phyloP scores from a whole-genome alignment of 2,888 invertebrate species.

The Myopa tessellatipennis region DNA sequence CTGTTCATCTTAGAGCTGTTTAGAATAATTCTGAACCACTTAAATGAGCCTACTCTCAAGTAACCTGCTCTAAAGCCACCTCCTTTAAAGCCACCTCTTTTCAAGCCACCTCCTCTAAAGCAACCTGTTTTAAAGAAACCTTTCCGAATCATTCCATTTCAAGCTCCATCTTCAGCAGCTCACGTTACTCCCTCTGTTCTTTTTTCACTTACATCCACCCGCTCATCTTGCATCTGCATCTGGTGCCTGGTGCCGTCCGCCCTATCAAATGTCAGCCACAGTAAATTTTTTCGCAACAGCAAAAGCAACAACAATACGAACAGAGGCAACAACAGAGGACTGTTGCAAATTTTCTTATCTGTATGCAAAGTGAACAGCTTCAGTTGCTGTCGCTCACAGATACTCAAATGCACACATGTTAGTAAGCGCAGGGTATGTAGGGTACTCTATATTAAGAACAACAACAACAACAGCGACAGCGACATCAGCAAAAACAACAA shows the following conservation, averaged over 20 bases:
- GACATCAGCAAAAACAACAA: background rate
- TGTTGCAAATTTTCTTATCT: constrained; percentile 37
- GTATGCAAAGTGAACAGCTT: constrained; percentile 37
- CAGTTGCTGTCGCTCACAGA: constrained; percentile 24
- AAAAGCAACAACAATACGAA: no score
- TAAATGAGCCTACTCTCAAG: no score
- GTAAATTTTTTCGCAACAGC: background rate
- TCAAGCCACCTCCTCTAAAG: no score
- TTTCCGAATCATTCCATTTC: background rate
- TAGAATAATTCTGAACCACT: no score
- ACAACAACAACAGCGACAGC: background rate
- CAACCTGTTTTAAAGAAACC: no score
- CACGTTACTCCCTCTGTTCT: no score
- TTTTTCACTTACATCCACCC: background rate
- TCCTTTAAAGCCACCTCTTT: no score
- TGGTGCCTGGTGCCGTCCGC: background rate
- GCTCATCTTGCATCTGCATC: background rate
- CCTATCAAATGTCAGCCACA: constrained; percentile 1
- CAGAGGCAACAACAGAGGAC: background rate
- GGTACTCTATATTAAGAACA: background rate
- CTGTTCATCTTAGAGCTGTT: no score
- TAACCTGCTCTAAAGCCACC: no score
- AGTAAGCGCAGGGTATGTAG: background rate
- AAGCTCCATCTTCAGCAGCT: background rate
- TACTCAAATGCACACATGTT: background rate